phyloP scores from a whole-genome alignment of 2,888 invertebrate genomes.

The Apotomis turbidana region DNA sequence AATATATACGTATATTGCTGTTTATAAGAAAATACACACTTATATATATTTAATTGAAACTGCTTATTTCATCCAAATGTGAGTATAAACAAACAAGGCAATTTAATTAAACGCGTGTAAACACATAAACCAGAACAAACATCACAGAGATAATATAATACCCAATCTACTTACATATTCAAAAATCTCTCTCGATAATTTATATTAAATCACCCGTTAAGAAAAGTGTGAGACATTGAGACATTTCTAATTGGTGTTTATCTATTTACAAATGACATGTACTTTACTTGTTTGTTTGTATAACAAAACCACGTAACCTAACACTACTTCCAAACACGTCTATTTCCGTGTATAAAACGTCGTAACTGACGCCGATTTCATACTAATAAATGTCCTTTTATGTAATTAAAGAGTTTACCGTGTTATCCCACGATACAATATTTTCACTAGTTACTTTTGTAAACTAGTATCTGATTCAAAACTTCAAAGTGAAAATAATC shows the following conservation, averaged over 20 bases:
- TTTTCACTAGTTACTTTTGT: not conserved
- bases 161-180: too few relatives aligned
- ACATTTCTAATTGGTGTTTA: not conserved
- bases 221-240: not conserved
- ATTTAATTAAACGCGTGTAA: too few relatives aligned
- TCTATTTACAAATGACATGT: not conserved
- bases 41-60: too few relatives aligned
- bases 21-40: too few relatives aligned
- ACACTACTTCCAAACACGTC: slow-evolving; percentile 15
- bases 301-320: slow-evolving; percentile 14
- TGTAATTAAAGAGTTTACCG: not conserved
- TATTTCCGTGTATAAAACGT: not conserved
- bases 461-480: not conserved
- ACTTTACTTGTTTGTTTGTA: slow-evolving; percentile 1
- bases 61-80: too few relatives aligned
- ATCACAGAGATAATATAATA: too few relatives aligned
- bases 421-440: slow-evolving; percentile 19
- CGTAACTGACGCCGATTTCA: not conserved
- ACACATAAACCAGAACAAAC: too few relatives aligned
- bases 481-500: not conserved
- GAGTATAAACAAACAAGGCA: too few relatives aligned
- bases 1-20: too few relatives aligned
- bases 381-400: not conserved
- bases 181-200: too few relatives aligned
- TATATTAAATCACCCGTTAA: not conserved